Conservation (phyloP, 2,797 vertebrate genomes). For the Spheniscus humboldti region DNA sequence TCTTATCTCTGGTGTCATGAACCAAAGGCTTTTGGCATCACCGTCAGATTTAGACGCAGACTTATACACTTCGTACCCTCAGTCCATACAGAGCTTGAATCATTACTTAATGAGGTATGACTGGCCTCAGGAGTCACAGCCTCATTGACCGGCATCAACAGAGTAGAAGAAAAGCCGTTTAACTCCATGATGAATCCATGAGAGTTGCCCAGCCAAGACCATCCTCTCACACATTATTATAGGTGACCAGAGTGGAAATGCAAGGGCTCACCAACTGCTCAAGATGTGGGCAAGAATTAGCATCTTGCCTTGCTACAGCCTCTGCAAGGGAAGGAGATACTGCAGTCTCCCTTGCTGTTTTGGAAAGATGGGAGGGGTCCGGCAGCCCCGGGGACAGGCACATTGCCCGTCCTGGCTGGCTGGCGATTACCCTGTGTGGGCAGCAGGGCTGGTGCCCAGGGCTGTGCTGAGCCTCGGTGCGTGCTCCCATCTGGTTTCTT, state of each 20-base stretch:
- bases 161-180: background rate
- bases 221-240: accelerated
- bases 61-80: background rate
- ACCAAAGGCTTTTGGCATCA: background rate
- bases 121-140: background rate
- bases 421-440: background rate
- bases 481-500: background rate
- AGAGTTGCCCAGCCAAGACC: background rate
- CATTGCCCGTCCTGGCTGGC: background rate
- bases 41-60: background rate
- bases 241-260: background rate
- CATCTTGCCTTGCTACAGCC: background rate
- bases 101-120: background rate
- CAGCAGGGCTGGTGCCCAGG: background rate
- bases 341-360: accelerated
- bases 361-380: background rate
- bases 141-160: background rate
- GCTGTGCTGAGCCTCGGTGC: background rate
- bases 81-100: background rate
- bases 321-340: background rate
- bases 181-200: background rate
- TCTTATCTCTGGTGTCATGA: background rate
- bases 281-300: background rate
- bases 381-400: background rate
- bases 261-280: background rate